These are phyloP conservation scores for Hepsetus odoe DNA, from an alignment of 2,113 vertebrate species.

Conservation along the genomic window DNA sequence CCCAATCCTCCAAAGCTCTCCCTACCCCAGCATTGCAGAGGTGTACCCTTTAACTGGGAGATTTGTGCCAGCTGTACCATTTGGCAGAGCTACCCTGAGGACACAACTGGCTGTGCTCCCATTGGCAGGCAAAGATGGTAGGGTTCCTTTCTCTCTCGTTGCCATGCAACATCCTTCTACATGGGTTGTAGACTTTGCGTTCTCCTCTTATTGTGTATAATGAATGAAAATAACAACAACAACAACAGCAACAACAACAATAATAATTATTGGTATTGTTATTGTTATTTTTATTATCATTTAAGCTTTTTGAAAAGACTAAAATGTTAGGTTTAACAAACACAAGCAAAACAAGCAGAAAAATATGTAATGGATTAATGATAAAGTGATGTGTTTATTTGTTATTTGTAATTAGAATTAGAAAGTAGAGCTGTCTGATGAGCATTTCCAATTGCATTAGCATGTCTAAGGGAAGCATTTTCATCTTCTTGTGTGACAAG, in stretches of 20 bases:
- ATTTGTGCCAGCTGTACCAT: slow-evolving; percentile 11
- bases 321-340: no score
- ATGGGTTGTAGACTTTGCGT: neutral
- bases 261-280: neutral
- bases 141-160: neutral
- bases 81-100: slow-evolving; percentile 6
- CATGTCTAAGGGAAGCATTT: no score
- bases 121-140: neutral
- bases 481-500: no score
- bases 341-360: no score
- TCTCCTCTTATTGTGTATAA: neutral
- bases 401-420: no score
- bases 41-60: neutral
- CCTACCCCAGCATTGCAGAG: neutral
- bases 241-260: neutral
- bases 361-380: no score
- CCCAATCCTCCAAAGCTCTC: neutral
- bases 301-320: no score
- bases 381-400: no score
- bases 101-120: slow-evolving; percentile 8
- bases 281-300: neutral
- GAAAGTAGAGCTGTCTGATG: no score
- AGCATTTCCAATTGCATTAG: no score
- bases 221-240: accelerated
- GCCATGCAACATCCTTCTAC: neutral